Evolutionary conservation across 2,888 invertebrate genomes (phyloP).

Genomic region (Drosophila merina): DNA sequence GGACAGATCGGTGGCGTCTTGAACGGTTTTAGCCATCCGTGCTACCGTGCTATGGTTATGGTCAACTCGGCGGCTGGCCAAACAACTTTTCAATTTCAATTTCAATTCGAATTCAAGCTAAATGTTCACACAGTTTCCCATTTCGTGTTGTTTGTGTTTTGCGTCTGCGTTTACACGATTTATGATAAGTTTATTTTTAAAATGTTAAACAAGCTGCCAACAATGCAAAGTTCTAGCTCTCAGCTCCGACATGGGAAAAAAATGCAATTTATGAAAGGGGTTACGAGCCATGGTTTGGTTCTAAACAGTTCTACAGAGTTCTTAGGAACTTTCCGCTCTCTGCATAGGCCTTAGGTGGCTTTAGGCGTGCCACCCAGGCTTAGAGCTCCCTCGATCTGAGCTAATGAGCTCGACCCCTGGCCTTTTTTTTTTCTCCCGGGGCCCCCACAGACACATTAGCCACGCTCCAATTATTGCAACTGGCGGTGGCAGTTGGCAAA

Average conservation of each 20-base stretch:
- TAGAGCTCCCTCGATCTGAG: constrained; percentile 17
- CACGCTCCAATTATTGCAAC: constrained; percentile 64
- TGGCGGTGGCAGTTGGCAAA: constrained; percentile 64
- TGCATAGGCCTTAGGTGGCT: neutral
- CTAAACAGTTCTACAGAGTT: neutral
- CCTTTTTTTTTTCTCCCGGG: constrained; percentile 56
- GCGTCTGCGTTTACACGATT: constrained; percentile 52
- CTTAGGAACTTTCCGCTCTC: neutral
- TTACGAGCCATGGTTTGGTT: neutral
- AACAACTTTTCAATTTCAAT: constrained; percentile 77
- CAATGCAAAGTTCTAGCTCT: constrained; percentile 45
- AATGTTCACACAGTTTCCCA: constrained; percentile 72
- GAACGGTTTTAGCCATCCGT: constrained; percentile 32
- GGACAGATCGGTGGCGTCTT: constrained; percentile 45
- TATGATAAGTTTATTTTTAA: constrained; percentile 60
- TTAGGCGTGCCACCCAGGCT: constrained; percentile 43
- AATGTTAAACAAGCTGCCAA: constrained; percentile 59
- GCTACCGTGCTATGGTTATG: constrained; percentile 73
- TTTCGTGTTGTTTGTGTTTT: constrained; percentile 21
- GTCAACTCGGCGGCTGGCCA: constrained; percentile 66
- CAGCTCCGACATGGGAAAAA: constrained; percentile 17
- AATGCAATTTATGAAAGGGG: constrained; percentile 2
- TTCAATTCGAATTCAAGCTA: constrained; percentile 33
- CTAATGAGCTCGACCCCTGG: constrained; percentile 64
- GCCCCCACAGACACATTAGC: constrained; percentile 43